Evolutionary conservation across 2,797 vertebrate species (phyloP).

Genomic region (Eleutherodactylus coqui): DNA sequence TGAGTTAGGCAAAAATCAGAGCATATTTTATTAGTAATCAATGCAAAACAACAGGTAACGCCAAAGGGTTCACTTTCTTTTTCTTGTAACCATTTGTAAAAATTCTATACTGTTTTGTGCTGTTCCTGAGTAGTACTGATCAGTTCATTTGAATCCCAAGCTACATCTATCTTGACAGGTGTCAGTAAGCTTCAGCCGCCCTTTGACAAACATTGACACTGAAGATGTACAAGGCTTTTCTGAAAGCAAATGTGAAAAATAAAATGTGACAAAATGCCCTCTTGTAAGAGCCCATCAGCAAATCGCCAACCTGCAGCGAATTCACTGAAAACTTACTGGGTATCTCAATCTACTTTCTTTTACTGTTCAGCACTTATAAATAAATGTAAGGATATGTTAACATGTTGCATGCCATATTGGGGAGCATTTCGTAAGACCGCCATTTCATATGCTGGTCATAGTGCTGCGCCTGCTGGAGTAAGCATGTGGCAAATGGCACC

Average conservation of each 20-base stretch:
- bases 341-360: neutral
- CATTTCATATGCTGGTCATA: too few relatives aligned
- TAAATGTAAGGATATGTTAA: neutral
- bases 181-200: constrained; percentile 7
- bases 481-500: too few relatives aligned
- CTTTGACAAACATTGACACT: constrained; percentile 15
- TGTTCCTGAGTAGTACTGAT: neutral
- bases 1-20: too few relatives aligned
- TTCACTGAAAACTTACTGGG: neutral
- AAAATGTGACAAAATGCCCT: constrained; percentile 12
- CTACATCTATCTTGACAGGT: constrained; percentile 4
- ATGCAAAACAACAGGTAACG: too few relatives aligned
- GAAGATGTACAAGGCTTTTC: constrained; percentile 1
- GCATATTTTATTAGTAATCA: too few relatives aligned
- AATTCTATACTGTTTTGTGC: neutral
- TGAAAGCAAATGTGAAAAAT: neutral
- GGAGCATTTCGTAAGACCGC: too few relatives aligned
- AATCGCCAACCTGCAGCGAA: neutral
- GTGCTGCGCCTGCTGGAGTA: too few relatives aligned
- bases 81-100: neutral
- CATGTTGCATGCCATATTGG: too few relatives aligned
- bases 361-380: neutral
- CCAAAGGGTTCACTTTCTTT: too few relatives aligned
- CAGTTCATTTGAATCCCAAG: neutral
- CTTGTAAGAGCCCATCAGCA: neutral